Evolutionary conservation across 1,140 invertebrate species (phyloP), one percentile per base, ranked within the genome.

Genomic region (Heterodera carotae): DNA sequence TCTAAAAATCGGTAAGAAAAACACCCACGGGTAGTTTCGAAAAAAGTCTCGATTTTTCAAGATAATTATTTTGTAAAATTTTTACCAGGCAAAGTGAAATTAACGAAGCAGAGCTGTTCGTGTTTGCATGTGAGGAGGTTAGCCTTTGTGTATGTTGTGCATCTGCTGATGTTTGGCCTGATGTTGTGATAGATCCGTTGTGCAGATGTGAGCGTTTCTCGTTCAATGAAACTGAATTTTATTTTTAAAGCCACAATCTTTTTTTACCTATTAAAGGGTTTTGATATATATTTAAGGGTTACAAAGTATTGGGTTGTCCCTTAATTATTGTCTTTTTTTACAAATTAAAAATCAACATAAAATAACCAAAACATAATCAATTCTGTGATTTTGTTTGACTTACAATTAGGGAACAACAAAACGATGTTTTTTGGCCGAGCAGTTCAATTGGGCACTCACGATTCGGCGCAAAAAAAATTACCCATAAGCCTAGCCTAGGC

Each of bases 1-100:
- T 91, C 72, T 82, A 99, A 92, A 90, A 39, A 69, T 64, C 53
- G 64, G 36, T 22, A 69, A 72, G n/a, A 25, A 39, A n/a, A 68
- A 62, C 36, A n/a, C n/a, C n/a, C n/a, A n/a, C n/a, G n/a, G n/a
- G n/a, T n/a, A n/a, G 66, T 77, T 82, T 84, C 39, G 1, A n/a
- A 75, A 78, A 81, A 78, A 2, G 27, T 53, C 18, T 66, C 27
- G 33, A 66, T 66, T 66, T 66, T 66, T 25, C 29, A 31, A 62
- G n/a, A n/a, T n/a, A n/a, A n/a, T 62, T 62, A 2, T 29, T 31
- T 31, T n/a, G n/a, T 66, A 15, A n/a, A 27, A 27, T 31, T 66
- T 29, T 29, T 66, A 66, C 62, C 62, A 66, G 6, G 15, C 62
- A 66, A 34, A 66, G 62, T 34, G 62, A 66, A 34, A 66, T 34